Evolutionary conservation across 2,113 vertebrate genomes (phyloP).

Genomic region (Centropus bengalensis): DNA sequence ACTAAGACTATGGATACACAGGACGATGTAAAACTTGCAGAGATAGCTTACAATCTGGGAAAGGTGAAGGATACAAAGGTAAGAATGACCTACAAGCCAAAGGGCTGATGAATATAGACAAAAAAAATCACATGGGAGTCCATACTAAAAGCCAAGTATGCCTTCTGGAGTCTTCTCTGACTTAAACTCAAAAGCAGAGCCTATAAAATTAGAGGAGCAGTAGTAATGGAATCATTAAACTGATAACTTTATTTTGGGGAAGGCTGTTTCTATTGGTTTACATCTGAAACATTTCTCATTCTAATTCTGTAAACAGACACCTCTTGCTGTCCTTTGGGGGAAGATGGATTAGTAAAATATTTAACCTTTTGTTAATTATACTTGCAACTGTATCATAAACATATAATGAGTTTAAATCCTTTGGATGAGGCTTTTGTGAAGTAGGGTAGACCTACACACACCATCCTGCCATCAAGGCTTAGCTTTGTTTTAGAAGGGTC

Average conservation of each 20-base stretch:
- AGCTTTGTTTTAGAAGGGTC: neutral
- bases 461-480: neutral
- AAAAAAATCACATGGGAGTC: neutral
- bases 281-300: neutral
- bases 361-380: neutral
- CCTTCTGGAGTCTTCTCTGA: neutral
- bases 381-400: neutral
- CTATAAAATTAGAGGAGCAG: slow-evolving; percentile 40
- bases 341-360: neutral
- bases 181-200: slow-evolving; percentile 39
- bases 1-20: accelerated
- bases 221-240: slow-evolving; percentile 2
- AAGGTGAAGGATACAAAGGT: neutral
- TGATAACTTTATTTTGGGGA: neutral
- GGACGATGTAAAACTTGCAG: neutral
- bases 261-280: neutral
- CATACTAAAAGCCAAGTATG: neutral
- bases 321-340: neutral
- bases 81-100: neutral
- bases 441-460: neutral
- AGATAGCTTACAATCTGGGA: accelerated
- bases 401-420: neutral
- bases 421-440: neutral
- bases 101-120: neutral
- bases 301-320: neutral